Evolutionary conservation across 2,797 vertebrate genomes (phyloP).

Genomic region (Euthynnus affinis): DNA sequence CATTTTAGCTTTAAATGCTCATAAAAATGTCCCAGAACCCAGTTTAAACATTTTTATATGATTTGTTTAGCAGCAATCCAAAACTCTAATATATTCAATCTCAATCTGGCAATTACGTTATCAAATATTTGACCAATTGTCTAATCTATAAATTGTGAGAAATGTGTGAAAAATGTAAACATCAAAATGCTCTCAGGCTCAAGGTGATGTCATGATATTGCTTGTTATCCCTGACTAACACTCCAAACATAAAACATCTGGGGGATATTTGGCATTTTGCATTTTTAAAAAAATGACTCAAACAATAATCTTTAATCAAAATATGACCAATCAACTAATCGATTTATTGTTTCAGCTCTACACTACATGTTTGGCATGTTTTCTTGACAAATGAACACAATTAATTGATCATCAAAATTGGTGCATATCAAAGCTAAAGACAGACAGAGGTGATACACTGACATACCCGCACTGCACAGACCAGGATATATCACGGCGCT

Average conservation of each 20-base stretch:
- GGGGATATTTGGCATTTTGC: too few relatives aligned
- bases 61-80: too few relatives aligned
- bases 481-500: slow-evolving; percentile 11
- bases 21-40: too few relatives aligned
- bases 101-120: not conserved
- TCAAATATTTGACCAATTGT: not conserved
- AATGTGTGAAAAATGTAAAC: too few relatives aligned
- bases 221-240: not conserved
- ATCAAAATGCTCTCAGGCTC: not conserved
- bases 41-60: too few relatives aligned
- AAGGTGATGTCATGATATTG: not conserved
- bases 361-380: not conserved
- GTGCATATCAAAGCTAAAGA: not conserved
- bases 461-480: slow-evolving; percentile 10
- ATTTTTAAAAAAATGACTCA: too few relatives aligned
- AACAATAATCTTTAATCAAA: too few relatives aligned
- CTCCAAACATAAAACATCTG: not conserved
- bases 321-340: too few relatives aligned
- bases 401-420: too few relatives aligned
- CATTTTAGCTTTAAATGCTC: too few relatives aligned
- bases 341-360: not conserved
- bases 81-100: too few relatives aligned
- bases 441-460: not conserved
- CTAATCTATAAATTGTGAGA: not conserved
- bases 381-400: not conserved